Evolutionary conservation across 2,797 vertebrate species (phyloP).

Genomic region (Jordanella pulchra): DNA sequence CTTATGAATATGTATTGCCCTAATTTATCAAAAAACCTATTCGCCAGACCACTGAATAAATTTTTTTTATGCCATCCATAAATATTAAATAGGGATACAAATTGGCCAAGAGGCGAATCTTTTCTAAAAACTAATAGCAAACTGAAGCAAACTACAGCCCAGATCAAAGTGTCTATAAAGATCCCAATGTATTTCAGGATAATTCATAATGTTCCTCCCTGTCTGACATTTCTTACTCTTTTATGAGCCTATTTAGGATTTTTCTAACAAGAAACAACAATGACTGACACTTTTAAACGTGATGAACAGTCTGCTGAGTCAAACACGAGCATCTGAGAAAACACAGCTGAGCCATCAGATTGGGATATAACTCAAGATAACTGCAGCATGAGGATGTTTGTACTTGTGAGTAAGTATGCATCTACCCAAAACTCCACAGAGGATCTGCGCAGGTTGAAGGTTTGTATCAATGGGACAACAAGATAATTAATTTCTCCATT

Average conservation of each 20-base stretch:
- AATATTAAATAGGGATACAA: too few relatives aligned
- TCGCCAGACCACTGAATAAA: neutral
- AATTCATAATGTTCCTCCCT: neutral
- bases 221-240: neutral
- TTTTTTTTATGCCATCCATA: too few relatives aligned
- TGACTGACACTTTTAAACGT: conserved; percentile 28
- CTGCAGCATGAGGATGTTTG: conserved; percentile 20
- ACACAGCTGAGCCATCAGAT: conserved; percentile 43
- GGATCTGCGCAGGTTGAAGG: conserved; percentile 22
- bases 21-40: neutral
- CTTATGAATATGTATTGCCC: too few relatives aligned
- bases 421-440: conserved; percentile 8
- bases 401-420: conserved; percentile 17
- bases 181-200: neutral
- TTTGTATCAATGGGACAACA: conserved; percentile 58
- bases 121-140: neutral
- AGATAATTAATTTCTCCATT: conserved; percentile 68
- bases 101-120: too few relatives aligned
- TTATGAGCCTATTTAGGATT: conserved; percentile 1
- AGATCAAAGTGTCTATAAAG: neutral
- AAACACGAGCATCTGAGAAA: conserved; percentile 26
- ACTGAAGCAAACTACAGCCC: neutral
- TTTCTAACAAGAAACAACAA: conserved; percentile 20
- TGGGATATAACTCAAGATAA: conserved; percentile 40
- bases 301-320: conserved; percentile 50